Conservation (phyloP, 2,113 vertebrate genomes). For the Nerophis ophidion region DNA sequence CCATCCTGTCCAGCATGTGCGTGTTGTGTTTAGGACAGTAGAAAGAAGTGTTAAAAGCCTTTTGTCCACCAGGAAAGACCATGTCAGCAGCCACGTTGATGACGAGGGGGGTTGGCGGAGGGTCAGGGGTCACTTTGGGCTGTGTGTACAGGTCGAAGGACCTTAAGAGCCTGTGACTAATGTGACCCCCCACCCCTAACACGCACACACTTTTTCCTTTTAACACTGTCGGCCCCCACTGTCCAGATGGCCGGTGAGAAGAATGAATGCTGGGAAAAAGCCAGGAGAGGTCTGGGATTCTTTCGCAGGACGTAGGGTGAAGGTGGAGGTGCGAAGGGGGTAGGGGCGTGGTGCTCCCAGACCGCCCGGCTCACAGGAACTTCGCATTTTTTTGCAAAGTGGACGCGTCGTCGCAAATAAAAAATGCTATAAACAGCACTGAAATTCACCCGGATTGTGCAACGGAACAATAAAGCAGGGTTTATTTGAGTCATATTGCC, state of each 20-base stretch:
- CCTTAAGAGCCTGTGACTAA: constrained; percentile 84
- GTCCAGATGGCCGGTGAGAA: constrained; percentile 65
- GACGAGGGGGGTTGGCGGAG: constrained; percentile 24
- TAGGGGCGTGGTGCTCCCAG: no score
- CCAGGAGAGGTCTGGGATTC: constrained; percentile 59
- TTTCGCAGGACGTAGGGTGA: constrained; percentile 42
- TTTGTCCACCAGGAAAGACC: constrained; percentile 72
- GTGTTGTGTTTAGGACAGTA: constrained; percentile 50
- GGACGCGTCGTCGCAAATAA: no score
- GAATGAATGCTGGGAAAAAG: constrained; percentile 52
- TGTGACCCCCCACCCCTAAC: constrained; percentile 39
- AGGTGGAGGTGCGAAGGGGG: constrained; percentile 13
- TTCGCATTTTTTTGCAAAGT: no score
- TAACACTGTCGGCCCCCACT: constrained; percentile 58
- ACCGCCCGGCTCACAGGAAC: no score
- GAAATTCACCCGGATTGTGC: no score
- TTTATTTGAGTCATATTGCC: no score
- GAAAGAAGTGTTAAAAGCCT: constrained; percentile 66
- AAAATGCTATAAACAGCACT: no score
- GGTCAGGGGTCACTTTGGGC: constrained; percentile 56
- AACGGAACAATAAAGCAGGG: no score
- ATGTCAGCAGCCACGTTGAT: constrained; percentile 57
- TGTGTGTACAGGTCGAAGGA: constrained; percentile 56
- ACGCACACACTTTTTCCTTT: constrained; percentile 36
- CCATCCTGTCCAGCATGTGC: constrained; percentile 54